A percentile compares a stretch with the other conserved stretches of the same genome.
Evolutionary conservation across 2,113 vertebrate genomes (phyloP).

Genomic region (Narcine bancroftii): DNA sequence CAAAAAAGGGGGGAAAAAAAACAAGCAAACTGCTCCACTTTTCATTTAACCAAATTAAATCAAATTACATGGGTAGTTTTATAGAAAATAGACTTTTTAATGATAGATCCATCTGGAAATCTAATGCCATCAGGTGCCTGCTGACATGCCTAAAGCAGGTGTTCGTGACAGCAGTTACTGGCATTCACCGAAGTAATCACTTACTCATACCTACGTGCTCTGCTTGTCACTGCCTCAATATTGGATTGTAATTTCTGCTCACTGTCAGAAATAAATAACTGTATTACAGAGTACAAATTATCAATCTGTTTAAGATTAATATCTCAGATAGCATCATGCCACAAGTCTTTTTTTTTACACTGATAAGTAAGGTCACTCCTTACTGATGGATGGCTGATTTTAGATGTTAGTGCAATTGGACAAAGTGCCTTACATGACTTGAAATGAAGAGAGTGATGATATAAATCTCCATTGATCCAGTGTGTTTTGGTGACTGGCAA

Average conservation of each 20-base stretch:
- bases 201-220: slow-evolving; percentile 7
- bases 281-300: slow-evolving; percentile 14
- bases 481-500: neutral
- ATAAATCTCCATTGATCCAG: neutral
- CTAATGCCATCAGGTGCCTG: neutral
- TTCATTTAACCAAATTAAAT: neutral
- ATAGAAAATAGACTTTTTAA: neutral
- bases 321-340: neutral
- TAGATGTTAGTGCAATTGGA: neutral
- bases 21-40: neutral
- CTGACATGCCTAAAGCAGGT: neutral
- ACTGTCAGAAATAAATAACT: slow-evolving; percentile 19
- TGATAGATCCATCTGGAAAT: slow-evolving; percentile 21
- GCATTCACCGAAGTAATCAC: slow-evolving; percentile 15
- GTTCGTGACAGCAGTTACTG: slow-evolving; percentile 19
- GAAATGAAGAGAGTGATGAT: neutral
- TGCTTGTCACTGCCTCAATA: slow-evolving; percentile 19
- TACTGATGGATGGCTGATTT: neutral
- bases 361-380: neutral
- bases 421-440: neutral
- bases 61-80: slow-evolving; percentile 17
- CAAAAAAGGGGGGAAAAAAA: neutral
- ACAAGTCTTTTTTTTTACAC: neutral
- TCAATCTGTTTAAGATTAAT: slow-evolving; percentile 33
- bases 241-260: slow-evolving; percentile 25